Base-by-base conservation (phyloP, 2,113 vertebrate species). In the Sialia sialis region DNA sequence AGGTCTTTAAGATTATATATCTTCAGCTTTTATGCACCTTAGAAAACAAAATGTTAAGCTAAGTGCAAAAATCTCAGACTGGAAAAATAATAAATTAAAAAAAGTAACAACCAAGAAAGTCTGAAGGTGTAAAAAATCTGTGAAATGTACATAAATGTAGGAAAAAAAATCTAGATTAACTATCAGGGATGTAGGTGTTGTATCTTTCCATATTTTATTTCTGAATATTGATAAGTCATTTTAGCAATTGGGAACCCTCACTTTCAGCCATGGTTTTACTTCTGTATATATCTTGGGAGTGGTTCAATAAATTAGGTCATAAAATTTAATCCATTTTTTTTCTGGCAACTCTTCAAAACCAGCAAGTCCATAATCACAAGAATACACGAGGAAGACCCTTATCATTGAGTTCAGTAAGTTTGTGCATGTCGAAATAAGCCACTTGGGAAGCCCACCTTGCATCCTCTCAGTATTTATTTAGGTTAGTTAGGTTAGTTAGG, bases 271-370 rank as follows among this genome's bases (percentile, higher is more conserved):
- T 73, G 63, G 43, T 95, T 95, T 93, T 90, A 70, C 84, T 94
- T 76, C 55, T 83, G 10, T 62, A 18, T 89, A 58, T 90, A 95
- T 25, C 83, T 80, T 85, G n/a, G 39, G 81, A 88, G 51, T 89
- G 69, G 67, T 75, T 97, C 60, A 69, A 55, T 83, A 90, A 88
- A 87, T 93, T 67, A 93, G 36, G 49, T 82, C 7, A 13, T 94
- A 90, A 93, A 97, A 94, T 70, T 87, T 87, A 27, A 94, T 84
- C 56, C 8, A 41, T 10, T 92, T 92, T 95, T 95, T 94, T 62
- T 87, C 56, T 78, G 59, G 32, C 59, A 95, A 4, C 39, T 90
- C 48, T 91, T 90, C 91, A 75, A 44, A 87, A 89, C 54, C 41
- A 84, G 14, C 34, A 89, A 78, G 86, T 67, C 54, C 3, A 16